Evolutionary conservation across 1,140 invertebrate genomes (phyloP).

Genomic region (Zaprionus nigranus): DNA sequence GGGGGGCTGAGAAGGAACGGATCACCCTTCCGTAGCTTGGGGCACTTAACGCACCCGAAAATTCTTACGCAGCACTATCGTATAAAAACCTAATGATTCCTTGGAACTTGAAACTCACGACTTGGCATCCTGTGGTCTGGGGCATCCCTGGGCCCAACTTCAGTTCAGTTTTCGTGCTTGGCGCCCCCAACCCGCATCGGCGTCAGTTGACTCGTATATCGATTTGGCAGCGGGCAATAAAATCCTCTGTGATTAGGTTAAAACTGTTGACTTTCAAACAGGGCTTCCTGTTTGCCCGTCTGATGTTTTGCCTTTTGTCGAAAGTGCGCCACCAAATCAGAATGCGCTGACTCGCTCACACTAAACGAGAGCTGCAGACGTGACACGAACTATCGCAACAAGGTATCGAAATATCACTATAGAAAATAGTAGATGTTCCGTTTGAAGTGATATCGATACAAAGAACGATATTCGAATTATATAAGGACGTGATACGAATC

Average conservation of each 20-base stretch:
- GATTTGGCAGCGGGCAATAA: slow-evolving; percentile 75
- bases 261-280: slow-evolving; percentile 80
- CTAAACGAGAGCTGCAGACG: background rate
- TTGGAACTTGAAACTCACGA: slow-evolving; percentile 41
- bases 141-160: slow-evolving; percentile 1
- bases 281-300: slow-evolving; percentile 53
- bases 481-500: background rate
- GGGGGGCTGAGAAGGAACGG: background rate
- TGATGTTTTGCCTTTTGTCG: slow-evolving; percentile 31
- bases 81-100: slow-evolving; percentile 68
- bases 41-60: slow-evolving; percentile 77
- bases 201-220: slow-evolving; percentile 48
- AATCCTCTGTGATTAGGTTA: slow-evolving; percentile 81
- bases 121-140: slow-evolving; percentile 32
- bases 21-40: slow-evolving; percentile 11
- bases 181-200: background rate
- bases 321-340: slow-evolving; percentile 36
- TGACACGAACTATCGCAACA: background rate
- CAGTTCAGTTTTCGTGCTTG: background rate
- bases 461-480: background rate
- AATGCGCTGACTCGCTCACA: slow-evolving; percentile 9
- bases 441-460: no score
- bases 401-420: background rate
- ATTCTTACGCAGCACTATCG: slow-evolving; percentile 74
- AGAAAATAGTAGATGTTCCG: background rate